Conservation (phyloP, 2,113 vertebrate species). For the Noctilio leporinus region DNA sequence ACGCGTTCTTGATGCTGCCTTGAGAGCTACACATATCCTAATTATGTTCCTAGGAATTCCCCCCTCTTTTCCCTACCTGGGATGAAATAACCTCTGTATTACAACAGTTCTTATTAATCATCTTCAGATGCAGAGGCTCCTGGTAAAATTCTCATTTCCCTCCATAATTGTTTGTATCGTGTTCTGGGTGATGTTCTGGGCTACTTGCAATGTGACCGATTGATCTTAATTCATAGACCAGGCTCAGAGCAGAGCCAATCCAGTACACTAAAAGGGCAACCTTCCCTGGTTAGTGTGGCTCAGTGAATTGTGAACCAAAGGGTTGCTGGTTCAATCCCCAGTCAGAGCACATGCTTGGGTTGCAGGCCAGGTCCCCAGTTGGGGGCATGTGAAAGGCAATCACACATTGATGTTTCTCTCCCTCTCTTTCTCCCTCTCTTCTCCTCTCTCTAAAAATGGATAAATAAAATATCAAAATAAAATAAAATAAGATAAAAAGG, state of each 20-base stretch:
- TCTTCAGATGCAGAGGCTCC: background rate
- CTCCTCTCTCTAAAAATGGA: too few relatives aligned
- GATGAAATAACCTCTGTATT: background rate
- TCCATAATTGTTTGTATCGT: background rate
- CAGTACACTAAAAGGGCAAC: background rate
- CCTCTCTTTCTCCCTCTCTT: too few relatives aligned
- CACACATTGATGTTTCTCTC: too few relatives aligned
- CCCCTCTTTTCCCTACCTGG: background rate
- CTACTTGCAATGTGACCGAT: background rate
- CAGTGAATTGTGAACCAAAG: too few relatives aligned
- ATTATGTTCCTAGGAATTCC: background rate
- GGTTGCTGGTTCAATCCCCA: too few relatives aligned
- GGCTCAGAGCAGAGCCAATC: background rate
- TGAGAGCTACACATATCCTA: background rate
- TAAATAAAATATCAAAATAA: too few relatives aligned
- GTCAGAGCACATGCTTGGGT: too few relatives aligned
- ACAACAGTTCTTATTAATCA: background rate
- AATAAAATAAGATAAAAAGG: too few relatives aligned
- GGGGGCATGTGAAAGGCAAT: too few relatives aligned
- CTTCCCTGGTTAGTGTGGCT: too few relatives aligned
- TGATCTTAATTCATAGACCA: background rate
- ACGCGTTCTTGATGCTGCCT: background rate
- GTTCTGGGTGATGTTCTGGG: background rate
- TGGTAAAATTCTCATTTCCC: background rate
- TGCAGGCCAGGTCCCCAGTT: too few relatives aligned